Conservation (phyloP, 2,888 invertebrate genomes). For the Artemia sinica region DNA sequence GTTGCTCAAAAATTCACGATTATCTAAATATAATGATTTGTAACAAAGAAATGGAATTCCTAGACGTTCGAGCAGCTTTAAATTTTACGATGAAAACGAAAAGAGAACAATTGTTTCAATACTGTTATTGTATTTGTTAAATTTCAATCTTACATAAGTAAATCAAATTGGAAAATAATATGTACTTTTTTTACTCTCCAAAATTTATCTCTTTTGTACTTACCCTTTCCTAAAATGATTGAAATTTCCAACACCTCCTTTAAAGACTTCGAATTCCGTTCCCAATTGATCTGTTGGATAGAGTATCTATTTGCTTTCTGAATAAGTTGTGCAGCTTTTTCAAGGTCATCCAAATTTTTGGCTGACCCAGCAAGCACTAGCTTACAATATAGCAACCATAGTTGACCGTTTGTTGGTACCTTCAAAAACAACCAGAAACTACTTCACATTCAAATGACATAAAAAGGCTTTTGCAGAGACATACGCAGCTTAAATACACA, state of each 20-base stretch:
- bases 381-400: slow-evolving; percentile 68
- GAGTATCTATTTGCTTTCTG: slow-evolving; percentile 55
- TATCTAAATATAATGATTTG: too few relatives aligned
- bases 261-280: slow-evolving; percentile 36
- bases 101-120: not conserved
- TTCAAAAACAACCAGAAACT: slow-evolving; percentile 24
- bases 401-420: slow-evolving; percentile 43
- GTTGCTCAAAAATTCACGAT: too few relatives aligned
- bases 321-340: slow-evolving; percentile 47
- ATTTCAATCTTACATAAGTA: too few relatives aligned
- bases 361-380: slow-evolving; percentile 35
- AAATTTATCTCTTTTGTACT: not conserved
- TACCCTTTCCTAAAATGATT: slow-evolving; percentile 34
- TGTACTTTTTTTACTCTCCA: not conserved
- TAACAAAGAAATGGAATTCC: too few relatives aligned
- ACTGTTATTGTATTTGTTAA: too few relatives aligned
- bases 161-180: too few relatives aligned
- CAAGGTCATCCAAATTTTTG: slow-evolving; percentile 33
- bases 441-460: too few relatives aligned
- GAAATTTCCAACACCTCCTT: slow-evolving; percentile 45
- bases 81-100: not conserved
- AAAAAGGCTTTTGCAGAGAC: too few relatives aligned
- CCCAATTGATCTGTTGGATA: slow-evolving; percentile 45
- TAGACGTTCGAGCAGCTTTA: too few relatives aligned
- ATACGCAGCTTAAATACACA: too few relatives aligned